These are phyloP conservation scores for Megalops cyprinoides DNA, from an alignment of 2,797 vertebrate species.

Conservation along the genomic window DNA sequence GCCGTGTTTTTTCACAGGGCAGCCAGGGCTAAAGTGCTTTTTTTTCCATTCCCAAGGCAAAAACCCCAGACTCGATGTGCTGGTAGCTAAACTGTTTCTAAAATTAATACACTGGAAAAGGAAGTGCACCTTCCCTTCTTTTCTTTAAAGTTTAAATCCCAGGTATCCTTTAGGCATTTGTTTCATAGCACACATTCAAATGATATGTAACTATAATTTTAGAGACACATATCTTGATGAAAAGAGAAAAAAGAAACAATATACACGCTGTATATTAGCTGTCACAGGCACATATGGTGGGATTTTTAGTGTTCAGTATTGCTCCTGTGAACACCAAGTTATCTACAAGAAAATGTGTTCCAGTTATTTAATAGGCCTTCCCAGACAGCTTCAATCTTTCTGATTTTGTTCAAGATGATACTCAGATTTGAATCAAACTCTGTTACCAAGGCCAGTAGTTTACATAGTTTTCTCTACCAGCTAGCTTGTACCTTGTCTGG, in stretches of 20 bases:
- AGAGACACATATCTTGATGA: neutral
- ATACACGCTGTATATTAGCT: too few relatives aligned
- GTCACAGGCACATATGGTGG: too few relatives aligned
- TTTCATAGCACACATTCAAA: neutral
- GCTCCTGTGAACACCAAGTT: neutral
- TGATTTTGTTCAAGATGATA: too few relatives aligned
- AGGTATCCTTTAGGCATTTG: neutral
- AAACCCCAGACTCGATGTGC: conserved; percentile 4
- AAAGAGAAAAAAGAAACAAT: neutral
- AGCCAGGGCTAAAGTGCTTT: conserved; percentile 13
- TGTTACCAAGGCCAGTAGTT: too few relatives aligned
- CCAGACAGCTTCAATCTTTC: too few relatives aligned
- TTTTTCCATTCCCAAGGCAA: conserved; percentile 29
- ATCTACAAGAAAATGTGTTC: too few relatives aligned
- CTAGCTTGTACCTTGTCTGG: too few relatives aligned
- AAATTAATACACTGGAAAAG: conserved; percentile 16
- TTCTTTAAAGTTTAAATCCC: neutral
- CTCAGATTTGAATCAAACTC: too few relatives aligned
- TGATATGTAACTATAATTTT: neutral
- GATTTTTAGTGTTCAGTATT: neutral
- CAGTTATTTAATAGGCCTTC: too few relatives aligned
- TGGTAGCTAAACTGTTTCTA: conserved; percentile 20
- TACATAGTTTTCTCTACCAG: too few relatives aligned
- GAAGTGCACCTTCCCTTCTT: conserved; percentile 1
- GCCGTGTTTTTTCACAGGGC: conserved; percentile 20